Conservation (phyloP, 2,888 invertebrate species). For the Campoplex nolae region DNA sequence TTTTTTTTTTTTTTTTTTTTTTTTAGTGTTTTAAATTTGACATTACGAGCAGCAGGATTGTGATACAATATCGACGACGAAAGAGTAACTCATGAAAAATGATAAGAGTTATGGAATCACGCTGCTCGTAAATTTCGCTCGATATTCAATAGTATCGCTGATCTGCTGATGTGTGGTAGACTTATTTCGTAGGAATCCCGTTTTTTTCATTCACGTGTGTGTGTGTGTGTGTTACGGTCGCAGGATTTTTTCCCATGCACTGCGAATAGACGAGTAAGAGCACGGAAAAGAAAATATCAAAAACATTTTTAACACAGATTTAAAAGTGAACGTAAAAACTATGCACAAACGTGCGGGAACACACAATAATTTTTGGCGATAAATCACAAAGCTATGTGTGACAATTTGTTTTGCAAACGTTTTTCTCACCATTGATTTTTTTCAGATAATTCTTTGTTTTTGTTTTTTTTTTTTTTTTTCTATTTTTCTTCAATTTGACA, state of each 20-base stretch:
- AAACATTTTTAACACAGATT: conserved; percentile 26
- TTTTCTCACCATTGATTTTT: conserved; percentile 5
- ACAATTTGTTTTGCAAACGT: neutral
- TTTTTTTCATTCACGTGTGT: conserved; percentile 58
- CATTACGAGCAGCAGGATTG: conserved; percentile 63
- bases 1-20: conserved; percentile 53
- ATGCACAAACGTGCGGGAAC: conserved; percentile 9
- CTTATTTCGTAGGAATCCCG: conserved; percentile 73
- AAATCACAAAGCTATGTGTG: neutral
- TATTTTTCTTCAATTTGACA: neutral
- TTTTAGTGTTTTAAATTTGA: conserved; percentile 69
- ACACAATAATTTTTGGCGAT: neutral
- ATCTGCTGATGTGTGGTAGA: conserved; percentile 79
- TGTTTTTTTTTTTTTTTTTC: neutral
- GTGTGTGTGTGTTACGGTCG: conserved; percentile 47
- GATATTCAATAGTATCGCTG: conserved; percentile 74
- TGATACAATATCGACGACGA: neutral
- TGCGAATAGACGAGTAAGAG: conserved; percentile 68
- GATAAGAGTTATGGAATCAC: conserved; percentile 63
- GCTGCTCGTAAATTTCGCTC: conserved; percentile 73
- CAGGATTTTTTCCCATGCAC: conserved; percentile 66
- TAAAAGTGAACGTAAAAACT: neutral
- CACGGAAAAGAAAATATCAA: conserved; percentile 39
- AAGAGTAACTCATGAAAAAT: neutral
- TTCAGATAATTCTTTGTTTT: neutral